These are phyloP conservation scores for Struthidea cinerea DNA, from an alignment of 2,113 vertebrate genomes.

Conservation along the genomic window DNA sequence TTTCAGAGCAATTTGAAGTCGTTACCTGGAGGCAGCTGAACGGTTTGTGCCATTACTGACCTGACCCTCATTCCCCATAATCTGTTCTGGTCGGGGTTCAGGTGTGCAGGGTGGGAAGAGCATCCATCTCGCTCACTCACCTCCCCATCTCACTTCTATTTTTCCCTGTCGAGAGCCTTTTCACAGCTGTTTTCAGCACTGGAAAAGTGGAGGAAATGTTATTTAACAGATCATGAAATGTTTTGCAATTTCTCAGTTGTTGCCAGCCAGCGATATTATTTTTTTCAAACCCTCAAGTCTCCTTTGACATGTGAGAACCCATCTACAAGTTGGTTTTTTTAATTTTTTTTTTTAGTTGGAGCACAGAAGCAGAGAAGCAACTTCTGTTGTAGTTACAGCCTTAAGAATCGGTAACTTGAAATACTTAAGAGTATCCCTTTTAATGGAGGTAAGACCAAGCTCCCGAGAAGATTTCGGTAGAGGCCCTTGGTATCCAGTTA, in stretches of 20 bases:
- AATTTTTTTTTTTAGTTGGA: too few relatives aligned
- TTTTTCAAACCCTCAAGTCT: neutral
- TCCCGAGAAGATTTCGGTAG: fast-evolving
- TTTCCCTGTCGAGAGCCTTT: neutral
- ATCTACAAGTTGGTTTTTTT: too few relatives aligned
- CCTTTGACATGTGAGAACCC: neutral
- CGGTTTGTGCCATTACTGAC: fast-evolving
- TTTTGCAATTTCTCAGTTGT: neutral
- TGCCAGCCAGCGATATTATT: neutral
- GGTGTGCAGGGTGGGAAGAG: neutral
- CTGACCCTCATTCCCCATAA: fast-evolving
- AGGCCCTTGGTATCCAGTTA: too few relatives aligned
- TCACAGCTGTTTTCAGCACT: neutral
- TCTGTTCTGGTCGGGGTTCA: too few relatives aligned
- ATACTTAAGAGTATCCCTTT: neutral
- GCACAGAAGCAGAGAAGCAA: neutral
- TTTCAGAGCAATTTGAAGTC: neutral
- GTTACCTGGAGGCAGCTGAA: neutral
- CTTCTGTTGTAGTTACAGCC: neutral
- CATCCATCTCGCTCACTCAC: neutral
- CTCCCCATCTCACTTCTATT: neutral
- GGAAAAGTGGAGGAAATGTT: neutral
- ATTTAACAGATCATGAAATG: neutral
- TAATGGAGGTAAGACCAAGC: fast-evolving
- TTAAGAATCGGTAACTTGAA: neutral